phyloP scores from a whole-genome alignment of 2,113 vertebrate genomes.

The Pachycephala philippinensis region DNA sequence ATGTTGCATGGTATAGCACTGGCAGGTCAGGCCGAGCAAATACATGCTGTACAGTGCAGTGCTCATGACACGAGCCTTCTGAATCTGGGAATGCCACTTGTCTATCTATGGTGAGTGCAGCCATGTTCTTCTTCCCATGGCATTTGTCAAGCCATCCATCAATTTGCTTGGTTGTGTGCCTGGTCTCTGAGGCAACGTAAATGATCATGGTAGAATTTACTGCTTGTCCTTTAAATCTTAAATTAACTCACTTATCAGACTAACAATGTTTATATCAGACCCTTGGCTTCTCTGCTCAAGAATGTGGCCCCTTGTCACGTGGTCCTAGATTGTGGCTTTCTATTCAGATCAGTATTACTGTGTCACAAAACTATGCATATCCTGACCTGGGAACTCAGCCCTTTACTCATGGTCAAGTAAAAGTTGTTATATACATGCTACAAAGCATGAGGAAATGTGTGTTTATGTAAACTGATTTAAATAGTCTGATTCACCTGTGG shows the following conservation, averaged over 20 bases:
- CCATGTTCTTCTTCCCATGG: not conserved
- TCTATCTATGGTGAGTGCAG: not conserved
- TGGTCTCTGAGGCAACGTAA: not conserved
- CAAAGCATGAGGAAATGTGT: not conserved
- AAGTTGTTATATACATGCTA: not conserved
- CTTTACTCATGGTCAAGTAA: not conserved
- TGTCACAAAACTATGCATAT: not conserved
- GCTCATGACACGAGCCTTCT: not conserved
- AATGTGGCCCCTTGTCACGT: not conserved
- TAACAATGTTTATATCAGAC: constrained; percentile 14
- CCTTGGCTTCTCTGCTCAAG: not conserved
- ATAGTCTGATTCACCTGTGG: not conserved
- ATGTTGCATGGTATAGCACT: not conserved
- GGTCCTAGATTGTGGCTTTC: constrained; percentile 11
- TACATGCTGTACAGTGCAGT: constrained; percentile 10
- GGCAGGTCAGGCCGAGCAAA: not conserved
- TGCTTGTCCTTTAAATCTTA: constrained; percentile 49
- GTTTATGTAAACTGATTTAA: not conserved
- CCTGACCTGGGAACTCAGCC: not conserved
- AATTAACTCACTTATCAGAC: constrained; percentile 53
- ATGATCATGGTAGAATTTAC: constrained; percentile 20
- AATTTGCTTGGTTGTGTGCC: constrained; percentile 3
- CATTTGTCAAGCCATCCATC: not conserved
- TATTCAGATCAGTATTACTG: constrained; percentile 32
- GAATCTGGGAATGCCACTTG: not conserved